These are phyloP conservation scores for Nudaria mundana DNA, from an alignment of 2,888 invertebrate genomes.

Conservation along the genomic window DNA sequence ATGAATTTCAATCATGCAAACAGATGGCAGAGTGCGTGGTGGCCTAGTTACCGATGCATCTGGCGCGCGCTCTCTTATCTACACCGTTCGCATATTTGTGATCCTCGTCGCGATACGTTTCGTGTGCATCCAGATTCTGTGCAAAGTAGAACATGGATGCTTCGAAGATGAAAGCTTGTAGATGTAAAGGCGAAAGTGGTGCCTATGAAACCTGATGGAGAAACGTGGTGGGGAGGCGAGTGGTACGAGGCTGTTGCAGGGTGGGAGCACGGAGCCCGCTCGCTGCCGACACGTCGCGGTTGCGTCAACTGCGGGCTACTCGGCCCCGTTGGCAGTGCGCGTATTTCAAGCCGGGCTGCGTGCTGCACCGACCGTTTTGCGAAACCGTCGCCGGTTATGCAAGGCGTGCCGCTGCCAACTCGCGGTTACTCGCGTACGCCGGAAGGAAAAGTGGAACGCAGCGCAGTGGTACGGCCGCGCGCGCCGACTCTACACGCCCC, in stretches of 20 bases:
- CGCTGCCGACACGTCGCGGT: slow-evolving; percentile 38
- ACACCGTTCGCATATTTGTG: slow-evolving; percentile 37
- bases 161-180: slow-evolving; percentile 64
- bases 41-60: slow-evolving; percentile 71
- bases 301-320: slow-evolving; percentile 54
- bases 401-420: slow-evolving; percentile 79
- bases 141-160: slow-evolving; percentile 50
- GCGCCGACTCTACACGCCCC: slow-evolving; percentile 74
- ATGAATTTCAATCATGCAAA: slow-evolving; percentile 52
- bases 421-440: slow-evolving; percentile 69
- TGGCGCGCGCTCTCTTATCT: slow-evolving; percentile 54
- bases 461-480: slow-evolving; percentile 75
- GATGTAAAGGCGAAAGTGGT: slow-evolving; percentile 69
- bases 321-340: slow-evolving; percentile 68
- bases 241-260: slow-evolving; percentile 43
- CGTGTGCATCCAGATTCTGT: slow-evolving; percentile 31
- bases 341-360: slow-evolving; percentile 73
- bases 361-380: slow-evolving; percentile 77
- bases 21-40: slow-evolving; percentile 64
- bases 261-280: slow-evolving; percentile 30
- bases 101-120: slow-evolving; percentile 27
- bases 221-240: slow-evolving; percentile 50
- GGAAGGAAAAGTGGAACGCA: slow-evolving; percentile 81
- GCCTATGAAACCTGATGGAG: slow-evolving; percentile 61
- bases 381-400: slow-evolving; percentile 79